Evolutionary conservation across 2,888 invertebrate genomes (phyloP), one percentile per base, ranked within the genome.

Genomic region (Melanostoma scalare): DNA sequence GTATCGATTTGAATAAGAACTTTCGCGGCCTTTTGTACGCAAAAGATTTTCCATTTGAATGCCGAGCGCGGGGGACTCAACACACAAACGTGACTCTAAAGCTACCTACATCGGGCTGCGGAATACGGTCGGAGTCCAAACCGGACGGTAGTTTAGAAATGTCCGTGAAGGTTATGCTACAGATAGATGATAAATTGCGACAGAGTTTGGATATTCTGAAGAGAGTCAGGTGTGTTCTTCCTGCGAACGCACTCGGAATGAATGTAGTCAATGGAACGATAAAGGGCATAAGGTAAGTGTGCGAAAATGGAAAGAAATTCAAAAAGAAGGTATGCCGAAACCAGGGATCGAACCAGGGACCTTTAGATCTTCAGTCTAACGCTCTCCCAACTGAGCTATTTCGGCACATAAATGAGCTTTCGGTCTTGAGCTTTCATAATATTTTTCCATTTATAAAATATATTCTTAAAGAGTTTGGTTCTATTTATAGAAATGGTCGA

Each of bases 1-100:
- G 93, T 69, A 88, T 95, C 9, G 91, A 92, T 58, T 92, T 95
- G 92, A 90, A 87, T 75, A 89, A 89, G 10, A 87, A 86, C 0
- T 96, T 96, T 91, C 94, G 94, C 86, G 96, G 96, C 5, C 89
- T 95, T 5, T 91, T 96, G 40, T 96, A 95, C 88, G 95, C 95
- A 82, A 95, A 94, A 90, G 95, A 95, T 87, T 96, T 95, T 89
- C 94, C 95, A 0, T 93, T 94, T 78, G 95, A 95, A 88, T 96
- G 96, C 87, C 92, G 93, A 36, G 91, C 93, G 8, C 92, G 93
- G 88, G 95, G 95, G 91, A 89, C 88, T 63, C 85, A 86, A 20
- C 86, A 88, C 4, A 85, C 86, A 0, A 87, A 87, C 9, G 88
- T 91, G 3, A 87, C 89, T 2, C 78, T 91, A 10, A 88, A 87